phyloP scores from a whole-genome alignment of 1,140 invertebrate species.

The Lycorma delicatula region DNA sequence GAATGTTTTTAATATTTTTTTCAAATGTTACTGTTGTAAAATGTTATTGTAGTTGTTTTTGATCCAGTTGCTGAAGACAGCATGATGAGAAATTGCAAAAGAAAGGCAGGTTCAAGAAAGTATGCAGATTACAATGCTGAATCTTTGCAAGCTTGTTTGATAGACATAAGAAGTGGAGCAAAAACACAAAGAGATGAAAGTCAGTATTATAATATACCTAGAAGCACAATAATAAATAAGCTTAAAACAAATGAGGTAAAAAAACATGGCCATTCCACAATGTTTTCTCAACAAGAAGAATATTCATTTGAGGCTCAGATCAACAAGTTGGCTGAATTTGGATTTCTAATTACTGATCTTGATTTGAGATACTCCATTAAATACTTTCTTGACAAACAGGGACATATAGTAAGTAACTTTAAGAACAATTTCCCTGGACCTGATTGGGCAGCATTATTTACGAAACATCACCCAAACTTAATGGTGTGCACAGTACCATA shows the following conservation, averaged over 20 bases:
- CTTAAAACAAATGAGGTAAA: slow-evolving; percentile 17
- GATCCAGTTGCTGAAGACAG: slow-evolving; percentile 12
- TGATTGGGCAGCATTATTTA: slow-evolving; percentile 30
- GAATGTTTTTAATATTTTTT: too few relatives aligned
- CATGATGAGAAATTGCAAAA: slow-evolving; percentile 14
- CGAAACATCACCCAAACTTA: slow-evolving; percentile 26
- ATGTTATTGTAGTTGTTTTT: too few relatives aligned
- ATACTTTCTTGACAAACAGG: slow-evolving; percentile 8
- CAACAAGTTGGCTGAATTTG: slow-evolving; percentile 10
- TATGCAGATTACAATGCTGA: slow-evolving; percentile 14
- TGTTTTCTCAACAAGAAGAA: slow-evolving; percentile 15
- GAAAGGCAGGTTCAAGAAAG: slow-evolving; percentile 12
- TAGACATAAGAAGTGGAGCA: slow-evolving; percentile 13
- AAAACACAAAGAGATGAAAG: slow-evolving; percentile 10
- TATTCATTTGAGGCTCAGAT: slow-evolving; percentile 8
- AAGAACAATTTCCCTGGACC: slow-evolving; percentile 32
- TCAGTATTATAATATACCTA: slow-evolving; percentile 14
- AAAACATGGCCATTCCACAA: slow-evolving; percentile 10
- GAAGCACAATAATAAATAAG: slow-evolving; percentile 18
- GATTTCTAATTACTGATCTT: slow-evolving; percentile 11
- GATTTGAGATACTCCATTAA: slow-evolving; percentile 14
- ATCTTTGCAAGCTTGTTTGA: slow-evolving; percentile 8
- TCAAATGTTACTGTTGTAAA: too few relatives aligned
- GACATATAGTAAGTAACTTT: slow-evolving; percentile 20
- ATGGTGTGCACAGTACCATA: slow-evolving; percentile 30